A percentile compares a stretch with the other conserved stretches of the same genome.
phyloP scores from a whole-genome alignment of 2,888 invertebrate species.

The Drosophila seclusa region DNA sequence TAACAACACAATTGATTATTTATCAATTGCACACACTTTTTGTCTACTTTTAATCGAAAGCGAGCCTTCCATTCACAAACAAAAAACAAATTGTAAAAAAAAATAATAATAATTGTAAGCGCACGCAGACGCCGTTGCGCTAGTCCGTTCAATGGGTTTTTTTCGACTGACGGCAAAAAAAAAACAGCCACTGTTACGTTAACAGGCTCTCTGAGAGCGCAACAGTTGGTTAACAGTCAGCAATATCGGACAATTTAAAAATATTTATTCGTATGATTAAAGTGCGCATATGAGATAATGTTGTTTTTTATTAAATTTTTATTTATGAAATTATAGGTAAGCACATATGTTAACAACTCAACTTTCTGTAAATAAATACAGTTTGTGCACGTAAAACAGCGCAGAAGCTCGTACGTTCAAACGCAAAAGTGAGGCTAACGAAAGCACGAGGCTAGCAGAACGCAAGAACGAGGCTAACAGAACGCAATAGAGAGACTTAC shows the following conservation, averaged over 20 bases:
- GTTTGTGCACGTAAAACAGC: constrained; percentile 17
- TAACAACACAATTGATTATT: constrained; percentile 43
- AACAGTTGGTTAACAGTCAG: constrained; percentile 56
- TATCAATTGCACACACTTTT: constrained; percentile 39
- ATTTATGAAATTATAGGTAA: neutral
- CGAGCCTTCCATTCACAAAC: constrained; percentile 46
- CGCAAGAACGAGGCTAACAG: constrained; percentile 4
- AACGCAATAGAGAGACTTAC: neutral
- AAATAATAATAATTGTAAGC: constrained; percentile 54
- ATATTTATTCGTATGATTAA: neutral
- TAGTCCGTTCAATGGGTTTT: constrained; percentile 45
- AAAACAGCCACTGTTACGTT: constrained; percentile 34
- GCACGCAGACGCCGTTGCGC: constrained; percentile 62
- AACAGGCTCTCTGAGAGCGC: constrained; percentile 41
- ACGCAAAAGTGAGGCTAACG: constrained; percentile 12
- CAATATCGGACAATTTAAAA: neutral
- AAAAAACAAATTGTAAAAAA: constrained; percentile 60
- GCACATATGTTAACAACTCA: too few relatives aligned
- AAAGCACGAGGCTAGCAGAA: neutral
- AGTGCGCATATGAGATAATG: neutral
- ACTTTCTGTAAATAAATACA: constrained; percentile 4
- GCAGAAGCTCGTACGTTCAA: constrained; percentile 5
- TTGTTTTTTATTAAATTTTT: neutral
- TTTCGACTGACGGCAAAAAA: constrained; percentile 46
- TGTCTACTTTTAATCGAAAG: constrained; percentile 43